These are phyloP conservation scores for Rhodeus uyekii DNA, from an alignment of 2,797 vertebrate species.

Conservation along the genomic window DNA sequence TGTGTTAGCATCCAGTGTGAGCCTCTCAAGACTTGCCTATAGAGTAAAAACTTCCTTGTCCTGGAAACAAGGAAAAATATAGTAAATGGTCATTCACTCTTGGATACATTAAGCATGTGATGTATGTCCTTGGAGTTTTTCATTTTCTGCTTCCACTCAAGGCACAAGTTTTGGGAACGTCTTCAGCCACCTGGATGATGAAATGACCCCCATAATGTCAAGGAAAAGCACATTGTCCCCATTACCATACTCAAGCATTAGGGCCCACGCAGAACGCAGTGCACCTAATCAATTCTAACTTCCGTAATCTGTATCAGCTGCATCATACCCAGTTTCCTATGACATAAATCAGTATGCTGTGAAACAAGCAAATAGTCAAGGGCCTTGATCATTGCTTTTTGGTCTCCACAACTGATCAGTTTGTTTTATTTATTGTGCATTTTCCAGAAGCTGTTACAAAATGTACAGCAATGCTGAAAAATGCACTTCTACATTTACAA, in stretches of 20 bases:
- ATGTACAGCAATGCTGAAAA: too few relatives aligned
- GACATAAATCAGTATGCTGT: not conserved
- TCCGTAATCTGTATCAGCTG: not conserved
- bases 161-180: not conserved
- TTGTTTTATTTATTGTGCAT: not conserved
- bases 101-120: not conserved
- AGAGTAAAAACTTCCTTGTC: not conserved
- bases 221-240: not conserved
- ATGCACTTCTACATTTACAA: not conserved
- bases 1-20: not conserved
- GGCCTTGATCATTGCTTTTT: not conserved
- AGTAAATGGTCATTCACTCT: not conserved
- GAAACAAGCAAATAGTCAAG: not conserved
- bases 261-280: not conserved
- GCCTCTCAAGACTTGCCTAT: not conserved
- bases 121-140: not conserved
- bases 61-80: not conserved
- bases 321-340: not conserved
- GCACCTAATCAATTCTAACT: not conserved
- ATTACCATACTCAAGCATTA: not conserved
- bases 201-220: not conserved
- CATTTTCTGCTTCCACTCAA: not conserved
- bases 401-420: not conserved
- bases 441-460: not conserved
- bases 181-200: constrained; percentile 4